Evolutionary conservation across 2,113 vertebrate species (phyloP).

Genomic region (Hyperopisus bebe): DNA sequence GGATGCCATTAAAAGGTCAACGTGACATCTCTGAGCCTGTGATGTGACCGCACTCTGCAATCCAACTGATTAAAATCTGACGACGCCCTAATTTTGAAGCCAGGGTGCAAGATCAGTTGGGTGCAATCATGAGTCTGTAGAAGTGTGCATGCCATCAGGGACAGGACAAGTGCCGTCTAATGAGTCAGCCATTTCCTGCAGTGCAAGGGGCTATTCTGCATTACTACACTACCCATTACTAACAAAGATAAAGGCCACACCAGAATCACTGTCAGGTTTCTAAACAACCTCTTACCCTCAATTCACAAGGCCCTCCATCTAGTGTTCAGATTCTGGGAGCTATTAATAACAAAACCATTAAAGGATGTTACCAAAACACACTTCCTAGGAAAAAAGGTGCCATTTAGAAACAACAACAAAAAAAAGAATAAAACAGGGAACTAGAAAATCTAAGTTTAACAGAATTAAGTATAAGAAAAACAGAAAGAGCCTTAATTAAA

Average conservation of each 20-base stretch:
- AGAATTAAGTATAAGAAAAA: background rate
- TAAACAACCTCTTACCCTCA: background rate
- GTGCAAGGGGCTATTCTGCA: background rate
- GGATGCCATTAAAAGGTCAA: background rate
- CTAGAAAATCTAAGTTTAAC: background rate
- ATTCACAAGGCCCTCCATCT: background rate
- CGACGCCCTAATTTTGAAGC: background rate
- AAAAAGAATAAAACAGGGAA: background rate
- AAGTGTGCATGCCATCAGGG: constrained; percentile 29
- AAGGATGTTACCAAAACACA: background rate
- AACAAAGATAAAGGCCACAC: background rate
- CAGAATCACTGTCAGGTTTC: constrained; percentile 1
- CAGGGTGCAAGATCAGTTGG: constrained; percentile 22
- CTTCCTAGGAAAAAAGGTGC: background rate
- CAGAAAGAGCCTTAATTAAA: background rate
- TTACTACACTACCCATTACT: background rate
- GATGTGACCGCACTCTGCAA: constrained; percentile 46
- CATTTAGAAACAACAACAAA: background rate
- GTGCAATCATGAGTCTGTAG: constrained; percentile 31
- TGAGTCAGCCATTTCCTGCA: background rate
- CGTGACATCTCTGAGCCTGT: constrained; percentile 29
- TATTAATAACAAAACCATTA: background rate
- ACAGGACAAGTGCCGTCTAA: constrained; percentile 21
- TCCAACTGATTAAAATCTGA: background rate
- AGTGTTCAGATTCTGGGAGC: background rate